phyloP scores from a whole-genome alignment of 2,888 invertebrate species.

The Diarsia rubi region DNA sequence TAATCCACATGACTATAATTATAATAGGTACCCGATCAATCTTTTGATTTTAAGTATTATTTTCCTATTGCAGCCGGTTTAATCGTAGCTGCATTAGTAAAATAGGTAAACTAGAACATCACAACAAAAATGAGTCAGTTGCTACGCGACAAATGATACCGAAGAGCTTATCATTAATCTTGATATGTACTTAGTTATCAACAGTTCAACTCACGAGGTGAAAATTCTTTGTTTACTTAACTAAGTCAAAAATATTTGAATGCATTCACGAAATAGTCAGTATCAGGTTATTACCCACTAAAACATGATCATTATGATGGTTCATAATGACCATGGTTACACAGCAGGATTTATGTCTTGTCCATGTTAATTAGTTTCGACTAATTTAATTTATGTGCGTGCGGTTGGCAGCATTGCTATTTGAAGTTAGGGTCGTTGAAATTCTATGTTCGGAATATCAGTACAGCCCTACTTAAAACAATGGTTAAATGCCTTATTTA shows the following conservation, averaged over 20 bases:
- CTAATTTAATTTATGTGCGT: slow-evolving; percentile 50
- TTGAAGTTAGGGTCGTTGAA: slow-evolving; percentile 31
- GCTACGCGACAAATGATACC: neutral
- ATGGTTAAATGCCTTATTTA: slow-evolving; percentile 5
- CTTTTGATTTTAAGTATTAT: neutral
- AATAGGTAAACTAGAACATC: neutral
- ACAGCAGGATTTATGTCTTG: slow-evolving; percentile 30
- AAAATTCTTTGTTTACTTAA: neutral
- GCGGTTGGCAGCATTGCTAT: slow-evolving; percentile 44
- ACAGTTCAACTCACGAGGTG: neutral
- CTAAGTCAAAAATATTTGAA: neutral
- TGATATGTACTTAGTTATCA: neutral
- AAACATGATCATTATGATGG: slow-evolving; percentile 3
- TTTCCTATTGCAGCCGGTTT: neutral
- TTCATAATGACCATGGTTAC: slow-evolving; percentile 23
- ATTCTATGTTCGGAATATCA: slow-evolving; percentile 12
- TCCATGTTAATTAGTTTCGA: slow-evolving; percentile 45
- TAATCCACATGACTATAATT: neutral
- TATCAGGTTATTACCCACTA: neutral
- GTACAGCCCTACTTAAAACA: neutral
- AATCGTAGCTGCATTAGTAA: neutral
- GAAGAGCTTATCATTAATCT: neutral
- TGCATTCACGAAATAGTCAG: neutral
- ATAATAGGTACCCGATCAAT: neutral
- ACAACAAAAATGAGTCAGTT: neutral